A percentile compares a stretch with the other conserved stretches of the same genome.
Conservation (phyloP, 2,797 vertebrate genomes). For the Poecilia velifera region DNA sequence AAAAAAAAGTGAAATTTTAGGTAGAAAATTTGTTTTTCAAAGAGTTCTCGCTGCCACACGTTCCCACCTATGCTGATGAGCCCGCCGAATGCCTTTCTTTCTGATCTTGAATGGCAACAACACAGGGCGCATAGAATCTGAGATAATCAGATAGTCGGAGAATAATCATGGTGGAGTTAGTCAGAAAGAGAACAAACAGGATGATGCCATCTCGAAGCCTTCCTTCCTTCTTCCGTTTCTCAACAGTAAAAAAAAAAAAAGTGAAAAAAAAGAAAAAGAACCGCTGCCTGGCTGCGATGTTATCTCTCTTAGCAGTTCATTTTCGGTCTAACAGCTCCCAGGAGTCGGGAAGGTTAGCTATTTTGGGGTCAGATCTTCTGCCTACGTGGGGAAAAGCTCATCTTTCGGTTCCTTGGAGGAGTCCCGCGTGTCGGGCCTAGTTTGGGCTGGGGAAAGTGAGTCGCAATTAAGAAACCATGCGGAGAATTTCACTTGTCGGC, state of each 20-base stretch:
- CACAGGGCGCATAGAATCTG: constrained; percentile 26
- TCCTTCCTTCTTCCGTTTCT: constrained; percentile 61
- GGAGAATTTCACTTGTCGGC: background rate
- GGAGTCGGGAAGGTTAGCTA: constrained; percentile 35
- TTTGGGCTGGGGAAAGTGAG: constrained; percentile 2
- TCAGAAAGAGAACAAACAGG: constrained; percentile 61
- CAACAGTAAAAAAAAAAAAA: constrained; percentile 27
- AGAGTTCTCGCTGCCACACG: constrained; percentile 21
- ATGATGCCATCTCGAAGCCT: constrained; percentile 52
- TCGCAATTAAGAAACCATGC: constrained; percentile 2
- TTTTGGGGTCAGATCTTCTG: constrained; percentile 56
- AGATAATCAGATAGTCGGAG: constrained; percentile 41
- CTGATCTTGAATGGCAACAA: constrained; percentile 37
- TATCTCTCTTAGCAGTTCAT: constrained; percentile 48
- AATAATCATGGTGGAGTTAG: constrained; percentile 42
- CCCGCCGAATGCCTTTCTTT: constrained; percentile 34
- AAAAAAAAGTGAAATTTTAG: constrained; percentile 6
- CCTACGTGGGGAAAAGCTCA: constrained; percentile 60
- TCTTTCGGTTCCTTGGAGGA: constrained; percentile 39
- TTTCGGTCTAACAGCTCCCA: constrained; percentile 52
- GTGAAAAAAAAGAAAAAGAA: background rate
- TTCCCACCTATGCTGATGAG: constrained; percentile 24
- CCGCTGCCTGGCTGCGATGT: constrained; percentile 50
- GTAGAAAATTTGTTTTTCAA: constrained; percentile 22
- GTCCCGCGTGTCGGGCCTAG: constrained; percentile 15